Base-by-base conservation (phyloP, 2,888 invertebrate species). In the Cepaea hortensis region DNA sequence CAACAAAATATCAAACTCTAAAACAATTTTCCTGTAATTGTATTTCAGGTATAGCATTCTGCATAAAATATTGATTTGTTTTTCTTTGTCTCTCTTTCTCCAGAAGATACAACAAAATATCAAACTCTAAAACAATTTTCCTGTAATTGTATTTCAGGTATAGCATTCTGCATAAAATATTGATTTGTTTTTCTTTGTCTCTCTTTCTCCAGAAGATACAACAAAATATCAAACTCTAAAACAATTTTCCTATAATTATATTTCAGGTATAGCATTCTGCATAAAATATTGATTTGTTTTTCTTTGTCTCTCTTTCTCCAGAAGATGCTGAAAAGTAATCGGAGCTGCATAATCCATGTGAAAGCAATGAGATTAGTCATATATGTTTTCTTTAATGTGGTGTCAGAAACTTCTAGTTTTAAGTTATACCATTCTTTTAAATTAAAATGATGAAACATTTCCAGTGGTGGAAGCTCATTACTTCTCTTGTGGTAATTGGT, bases 311-410 rank as follows among this genome's bases (percentile, higher is more conserved):
- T 35, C 35, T 35, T 35, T 73, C 35, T 15, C 15, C 79, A 79
- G 79, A 79, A 35, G 79, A 79, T 79, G 79, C 15, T 18, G 79
- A 79, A 23, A 79, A 79, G 46, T 79, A 62, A 79, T 3, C 4
- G 6, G 62, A 62, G 5, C 79, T 55, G 11, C 18, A 68, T 3
- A 35, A 35, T 61, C 77, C 61, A 61, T 2, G 11, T 61, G 11
- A 4, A 11, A 55, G 11, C 55, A 50, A 61, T 7, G 20, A 75
- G 75, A 23, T 55, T 11, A 77, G n/a, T 55, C 55, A 61, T 55
- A 23, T 72, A 23, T 72, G 20, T 72, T 72, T 68, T 68, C 6
- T 20, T n/a, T 9, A 9, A 18, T 68, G 68, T n/a, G n/a, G 20
- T 68, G 18, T n/a, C n/a, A 18, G 20, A 5, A 18, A 20, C 9